Evolutionary conservation across 2,113 vertebrate species (phyloP).

Genomic region (Xiphophorus couchianus): DNA sequence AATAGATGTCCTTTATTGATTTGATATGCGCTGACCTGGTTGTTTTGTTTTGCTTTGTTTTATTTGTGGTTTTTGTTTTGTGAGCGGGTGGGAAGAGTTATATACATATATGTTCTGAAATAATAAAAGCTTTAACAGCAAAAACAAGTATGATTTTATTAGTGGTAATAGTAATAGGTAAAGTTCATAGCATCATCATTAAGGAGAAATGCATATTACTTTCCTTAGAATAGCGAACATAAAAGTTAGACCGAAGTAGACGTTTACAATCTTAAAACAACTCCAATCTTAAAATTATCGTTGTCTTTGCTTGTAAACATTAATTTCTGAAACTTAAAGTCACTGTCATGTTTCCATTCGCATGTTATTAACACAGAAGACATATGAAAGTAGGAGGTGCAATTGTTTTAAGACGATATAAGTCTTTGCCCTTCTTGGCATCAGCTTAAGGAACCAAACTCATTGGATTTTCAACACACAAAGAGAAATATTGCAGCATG

Average conservation of each 20-base stretch:
- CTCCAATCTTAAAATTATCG: not conserved
- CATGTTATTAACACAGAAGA: not conserved
- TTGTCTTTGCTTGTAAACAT: not conserved
- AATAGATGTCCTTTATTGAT: no score
- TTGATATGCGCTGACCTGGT: no score
- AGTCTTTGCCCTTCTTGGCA: not conserved
- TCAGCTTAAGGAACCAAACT: not conserved
- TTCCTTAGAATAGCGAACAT: slow-evolving; percentile 14
- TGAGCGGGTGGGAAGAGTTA: no score
- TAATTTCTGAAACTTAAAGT: not conserved
- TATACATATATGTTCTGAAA: no score
- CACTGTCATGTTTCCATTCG: not conserved
- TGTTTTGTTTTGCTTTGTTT: no score
- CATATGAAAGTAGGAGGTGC: not conserved
- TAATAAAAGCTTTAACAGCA: no score
- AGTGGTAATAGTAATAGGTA: not conserved
- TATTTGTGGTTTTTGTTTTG: no score
- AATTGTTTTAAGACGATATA: not conserved
- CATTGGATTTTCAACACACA: not conserved
- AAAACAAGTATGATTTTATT: not conserved
- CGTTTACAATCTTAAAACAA: not conserved
- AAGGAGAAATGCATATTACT: not conserved
- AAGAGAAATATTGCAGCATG: not conserved
- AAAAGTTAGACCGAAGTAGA: not conserved
- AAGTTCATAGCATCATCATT: not conserved